Evolutionary conservation across 1,140 invertebrate genomes (phyloP).

Genomic region (Drosophila nasuta): DNA sequence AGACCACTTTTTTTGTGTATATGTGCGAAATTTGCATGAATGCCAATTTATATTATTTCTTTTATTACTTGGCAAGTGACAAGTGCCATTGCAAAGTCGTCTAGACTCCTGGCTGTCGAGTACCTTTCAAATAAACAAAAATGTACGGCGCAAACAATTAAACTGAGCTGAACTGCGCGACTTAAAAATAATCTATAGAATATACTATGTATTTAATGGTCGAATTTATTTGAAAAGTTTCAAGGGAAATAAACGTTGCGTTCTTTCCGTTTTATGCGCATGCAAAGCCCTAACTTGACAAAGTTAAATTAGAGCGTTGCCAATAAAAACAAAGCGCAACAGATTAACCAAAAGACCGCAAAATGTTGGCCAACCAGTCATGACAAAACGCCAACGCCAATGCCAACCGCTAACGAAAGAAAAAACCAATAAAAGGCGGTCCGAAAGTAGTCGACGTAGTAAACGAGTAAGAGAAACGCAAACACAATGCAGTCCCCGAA

Average conservation of each 20-base stretch:
- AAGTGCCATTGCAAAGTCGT: constrained; percentile 12
- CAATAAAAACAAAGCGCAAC: constrained; percentile 69
- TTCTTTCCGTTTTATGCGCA: background rate
- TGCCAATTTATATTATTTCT: constrained; percentile 27
- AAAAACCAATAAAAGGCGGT: constrained; percentile 32
- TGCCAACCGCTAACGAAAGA: background rate
- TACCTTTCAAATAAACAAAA: constrained; percentile 1
- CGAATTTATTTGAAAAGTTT: constrained; percentile 17
- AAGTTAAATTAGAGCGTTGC: constrained; percentile 50
- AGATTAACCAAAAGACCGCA: constrained; percentile 57
- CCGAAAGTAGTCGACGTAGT: background rate
- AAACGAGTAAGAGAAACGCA: constrained; percentile 14
- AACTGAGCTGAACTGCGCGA: background rate
- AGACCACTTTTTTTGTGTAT: constrained; percentile 10
- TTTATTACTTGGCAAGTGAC: constrained; percentile 6
- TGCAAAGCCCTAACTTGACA: constrained; percentile 19
- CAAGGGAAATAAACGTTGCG: background rate
- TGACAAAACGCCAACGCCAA: constrained; percentile 7
- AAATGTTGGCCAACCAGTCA: constrained; percentile 32
- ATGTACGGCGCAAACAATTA: background rate
- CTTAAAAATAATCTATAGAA: background rate
- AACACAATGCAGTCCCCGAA: constrained; percentile 29
- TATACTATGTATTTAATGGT: background rate
- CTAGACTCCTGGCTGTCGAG: constrained; percentile 19
- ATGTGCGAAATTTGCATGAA: constrained; percentile 55